Evolutionary conservation across 2,888 invertebrate genomes (phyloP), one percentile per base, ranked within the genome.

Genomic region (Pelosia muscerda): DNA sequence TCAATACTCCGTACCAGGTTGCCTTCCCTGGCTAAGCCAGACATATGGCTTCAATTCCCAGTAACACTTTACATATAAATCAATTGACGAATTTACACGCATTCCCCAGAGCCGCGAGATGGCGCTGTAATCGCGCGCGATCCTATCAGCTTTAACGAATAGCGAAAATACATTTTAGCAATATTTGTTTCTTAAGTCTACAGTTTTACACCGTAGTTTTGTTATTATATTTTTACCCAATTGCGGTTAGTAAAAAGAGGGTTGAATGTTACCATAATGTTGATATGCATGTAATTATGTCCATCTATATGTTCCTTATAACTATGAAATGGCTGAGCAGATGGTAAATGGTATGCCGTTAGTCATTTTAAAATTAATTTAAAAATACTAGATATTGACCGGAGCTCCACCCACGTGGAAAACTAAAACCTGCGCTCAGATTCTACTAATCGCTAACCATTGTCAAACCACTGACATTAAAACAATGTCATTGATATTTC

Each of bases 51-150:
- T 59, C 59, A 38, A 68, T 59, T 54, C 42, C 28, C 19, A 34
- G 56, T 26, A 13, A 28, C 38, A 42, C 59, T 62, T 68, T 57
- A 34, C 53, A 49, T 53, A 66, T 26, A 60, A 66, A 66, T 66
- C 54, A 60, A 49, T 62, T 62, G 49, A 42, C 42, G 42, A 56
- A 66, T 28, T 19, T 58, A 67, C 67, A 63, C 62, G 34, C 53
- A 25, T 34, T 38, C 49, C 31, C 55, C 55, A 19, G 22, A 55
- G 61, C 56, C 58, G 31, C 25, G 13, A 62, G 66, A 34, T 38
- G 63, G 63, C 49, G 67, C 55, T 63, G 67, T 72, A 54, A 68
- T 70, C 67, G 34, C 59, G n/a, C 63, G 38, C 63, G 55, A 68
- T 63, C 49, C 62, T 60, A 72, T 63, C 28, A 23, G 62, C 38